Conservation (phyloP, 2,113 vertebrate species). For the Menura novaehollandiae region DNA sequence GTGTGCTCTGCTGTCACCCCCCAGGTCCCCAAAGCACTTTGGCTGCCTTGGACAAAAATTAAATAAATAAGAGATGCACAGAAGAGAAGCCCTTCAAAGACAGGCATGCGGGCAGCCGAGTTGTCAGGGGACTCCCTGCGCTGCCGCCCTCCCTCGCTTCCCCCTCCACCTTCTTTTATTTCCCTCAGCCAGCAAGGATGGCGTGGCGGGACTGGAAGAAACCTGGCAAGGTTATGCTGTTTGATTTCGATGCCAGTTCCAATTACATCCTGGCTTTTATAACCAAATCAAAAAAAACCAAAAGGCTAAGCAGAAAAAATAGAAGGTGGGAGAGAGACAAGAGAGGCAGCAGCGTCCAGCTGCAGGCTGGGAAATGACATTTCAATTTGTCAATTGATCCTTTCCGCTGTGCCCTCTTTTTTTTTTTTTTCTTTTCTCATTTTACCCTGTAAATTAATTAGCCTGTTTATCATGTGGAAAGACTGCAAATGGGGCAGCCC, state of each 20-base stretch:
- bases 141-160: neutral
- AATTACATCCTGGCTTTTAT: constrained; percentile 76
- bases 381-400: constrained; percentile 71
- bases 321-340: neutral
- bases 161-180: neutral
- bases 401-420: fast-evolving
- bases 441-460: constrained; percentile 66
- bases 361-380: constrained; percentile 68
- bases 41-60: constrained; percentile 3
- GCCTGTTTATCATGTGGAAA: constrained; percentile 56
- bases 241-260: constrained; percentile 76
- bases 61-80: constrained; percentile 19
- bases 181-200: neutral
- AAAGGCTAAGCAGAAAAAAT: constrained; percentile 23
- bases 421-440: neutral
- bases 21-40: neutral
- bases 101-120: fast-evolving
- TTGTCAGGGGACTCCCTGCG: constrained; percentile 31
- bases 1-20: neutral
- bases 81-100: constrained; percentile 29
- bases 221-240: constrained; percentile 74
- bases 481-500: neutral
- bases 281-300: constrained; percentile 75
- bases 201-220: constrained; percentile 46
- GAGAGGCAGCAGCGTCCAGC: constrained; percentile 44